phyloP scores from a whole-genome alignment of 2,888 invertebrate species.

The Heterodera filipjevi region DNA sequence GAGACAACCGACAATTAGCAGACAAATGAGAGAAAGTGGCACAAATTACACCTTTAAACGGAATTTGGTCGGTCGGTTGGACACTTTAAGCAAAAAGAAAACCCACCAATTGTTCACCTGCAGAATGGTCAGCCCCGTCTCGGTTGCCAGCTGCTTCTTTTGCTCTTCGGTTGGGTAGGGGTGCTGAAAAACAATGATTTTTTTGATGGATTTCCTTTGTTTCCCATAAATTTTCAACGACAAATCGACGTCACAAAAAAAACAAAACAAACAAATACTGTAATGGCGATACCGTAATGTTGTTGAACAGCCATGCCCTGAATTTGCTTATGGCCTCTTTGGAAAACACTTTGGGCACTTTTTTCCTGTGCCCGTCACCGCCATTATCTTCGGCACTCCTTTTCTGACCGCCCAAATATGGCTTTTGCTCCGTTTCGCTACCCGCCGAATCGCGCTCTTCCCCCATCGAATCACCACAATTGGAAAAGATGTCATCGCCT shows the following conservation, averaged over 20 bases:
- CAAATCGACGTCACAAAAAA: neutral
- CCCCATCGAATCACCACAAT: constrained; percentile 56
- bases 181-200: constrained; percentile 72
- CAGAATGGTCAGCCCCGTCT: constrained; percentile 99
- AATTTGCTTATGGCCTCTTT: constrained; percentile 65
- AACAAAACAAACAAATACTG: neutral
- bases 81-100: constrained; percentile 17
- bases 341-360: constrained; percentile 65
- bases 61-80: neutral
- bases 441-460: constrained; percentile 60
- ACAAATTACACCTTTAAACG: constrained; percentile 3
- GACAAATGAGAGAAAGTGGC: neutral
- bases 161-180: constrained; percentile 99
- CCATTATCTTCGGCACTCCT: neutral
- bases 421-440: constrained; percentile 45
- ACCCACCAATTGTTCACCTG: constrained; percentile 99
- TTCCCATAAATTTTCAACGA: constrained; percentile 4
- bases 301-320: constrained; percentile 65
- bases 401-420: constrained; percentile 10
- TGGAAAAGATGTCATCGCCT: constrained; percentile 52
- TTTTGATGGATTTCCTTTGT: neutral
- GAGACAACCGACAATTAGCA: neutral
- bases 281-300: constrained; percentile 54
- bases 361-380: constrained; percentile 40
- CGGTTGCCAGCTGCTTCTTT: constrained; percentile 99